Conservation (phyloP, 2,113 vertebrate genomes). For the Anguilla rostrata region DNA sequence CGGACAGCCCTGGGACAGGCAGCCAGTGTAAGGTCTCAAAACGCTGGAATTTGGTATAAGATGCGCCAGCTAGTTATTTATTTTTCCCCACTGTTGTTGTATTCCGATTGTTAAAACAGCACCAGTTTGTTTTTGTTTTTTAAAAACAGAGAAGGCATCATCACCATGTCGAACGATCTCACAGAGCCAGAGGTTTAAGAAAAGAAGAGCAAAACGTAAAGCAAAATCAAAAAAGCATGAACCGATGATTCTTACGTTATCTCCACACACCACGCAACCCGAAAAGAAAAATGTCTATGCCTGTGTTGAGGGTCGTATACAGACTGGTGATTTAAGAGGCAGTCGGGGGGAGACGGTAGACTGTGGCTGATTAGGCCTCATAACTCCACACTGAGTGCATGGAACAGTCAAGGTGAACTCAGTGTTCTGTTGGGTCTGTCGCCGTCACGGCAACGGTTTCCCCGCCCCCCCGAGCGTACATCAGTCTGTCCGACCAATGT, state of each 20-base stretch:
- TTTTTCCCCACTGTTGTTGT: constrained; percentile 7
- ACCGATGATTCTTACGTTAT: constrained; percentile 31
- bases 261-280: neutral
- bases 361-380: neutral
- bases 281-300: constrained; percentile 32
- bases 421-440: constrained; percentile 24
- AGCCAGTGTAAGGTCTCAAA: constrained; percentile 23
- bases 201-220: neutral
- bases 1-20: constrained; percentile 36
- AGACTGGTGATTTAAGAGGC: constrained; percentile 14
- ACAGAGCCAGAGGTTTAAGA: neutral
- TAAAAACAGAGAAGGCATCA: constrained; percentile 13
- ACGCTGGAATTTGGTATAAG: constrained; percentile 40
- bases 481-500: constrained; percentile 46
- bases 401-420: neutral
- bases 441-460: constrained; percentile 29
- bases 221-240: constrained; percentile 40
- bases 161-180: constrained; percentile 23
- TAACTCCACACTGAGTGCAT: constrained; percentile 15
- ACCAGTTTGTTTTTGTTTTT: constrained; percentile 5
- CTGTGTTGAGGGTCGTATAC: constrained; percentile 27
- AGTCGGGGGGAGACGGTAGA: constrained; percentile 21
- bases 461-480: constrained; percentile 44
- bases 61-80: constrained; percentile 43
- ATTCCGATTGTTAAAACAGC: constrained; percentile 28